These are phyloP conservation scores for Nematopogon swammerdamellus DNA, from an alignment of 2,888 invertebrate species.

Conservation along the genomic window DNA sequence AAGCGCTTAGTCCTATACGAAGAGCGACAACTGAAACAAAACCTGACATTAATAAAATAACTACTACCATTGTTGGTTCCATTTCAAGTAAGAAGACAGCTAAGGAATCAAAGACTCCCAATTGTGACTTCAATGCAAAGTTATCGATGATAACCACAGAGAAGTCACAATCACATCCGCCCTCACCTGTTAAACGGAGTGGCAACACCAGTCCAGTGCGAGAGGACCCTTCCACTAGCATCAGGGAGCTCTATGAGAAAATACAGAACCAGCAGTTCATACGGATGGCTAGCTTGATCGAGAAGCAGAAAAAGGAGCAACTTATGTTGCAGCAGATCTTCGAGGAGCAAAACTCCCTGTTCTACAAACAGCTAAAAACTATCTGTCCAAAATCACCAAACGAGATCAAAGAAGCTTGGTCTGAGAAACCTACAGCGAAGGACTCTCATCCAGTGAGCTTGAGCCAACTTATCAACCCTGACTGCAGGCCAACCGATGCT, in stretches of 20 bases:
- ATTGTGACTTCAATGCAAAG: slow-evolving; percentile 23
- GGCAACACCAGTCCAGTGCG: background rate
- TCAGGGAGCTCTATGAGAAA: slow-evolving; percentile 42
- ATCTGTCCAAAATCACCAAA: slow-evolving; percentile 37
- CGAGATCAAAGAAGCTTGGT: slow-evolving; percentile 38
- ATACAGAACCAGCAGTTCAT: slow-evolving; percentile 63
- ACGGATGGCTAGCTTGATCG: slow-evolving; percentile 60
- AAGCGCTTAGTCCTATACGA: too few species aligned
- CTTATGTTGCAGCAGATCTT: slow-evolving; percentile 60
- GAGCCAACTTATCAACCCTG: slow-evolving; percentile 32
- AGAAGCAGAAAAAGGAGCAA: slow-evolving; percentile 64
- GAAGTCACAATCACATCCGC: background rate
- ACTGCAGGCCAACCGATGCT: slow-evolving; percentile 21
- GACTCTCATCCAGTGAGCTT: slow-evolving; percentile 39
- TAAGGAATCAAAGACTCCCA: background rate
- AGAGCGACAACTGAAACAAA: too few species aligned
- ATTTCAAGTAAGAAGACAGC: background rate
- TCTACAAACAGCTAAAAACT: slow-evolving; percentile 48
- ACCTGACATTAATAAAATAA: background rate
- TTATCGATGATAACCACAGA: background rate
- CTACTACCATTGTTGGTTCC: background rate
- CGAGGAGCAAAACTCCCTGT: slow-evolving; percentile 60
- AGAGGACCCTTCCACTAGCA: slow-evolving; percentile 33
- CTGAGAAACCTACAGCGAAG: slow-evolving; percentile 19
- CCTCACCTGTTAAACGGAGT: background rate